Evolutionary conservation across 2,797 vertebrate species (phyloP).

Genomic region (Platyrinchus mystaceus): DNA sequence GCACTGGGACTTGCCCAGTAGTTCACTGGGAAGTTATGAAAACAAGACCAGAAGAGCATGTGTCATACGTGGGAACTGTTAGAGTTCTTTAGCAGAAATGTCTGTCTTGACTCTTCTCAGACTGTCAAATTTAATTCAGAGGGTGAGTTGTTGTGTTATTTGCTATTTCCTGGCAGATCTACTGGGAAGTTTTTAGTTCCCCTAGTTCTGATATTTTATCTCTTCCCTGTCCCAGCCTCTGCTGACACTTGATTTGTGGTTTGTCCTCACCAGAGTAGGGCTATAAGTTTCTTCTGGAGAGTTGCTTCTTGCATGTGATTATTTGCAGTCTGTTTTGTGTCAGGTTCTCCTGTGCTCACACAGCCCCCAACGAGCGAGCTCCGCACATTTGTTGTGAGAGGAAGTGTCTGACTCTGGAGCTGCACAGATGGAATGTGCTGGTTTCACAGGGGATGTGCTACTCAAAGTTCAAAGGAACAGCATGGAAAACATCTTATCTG

Average conservation of each 20-base stretch:
- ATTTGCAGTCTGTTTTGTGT: background rate
- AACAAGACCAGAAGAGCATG: background rate
- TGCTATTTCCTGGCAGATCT: background rate
- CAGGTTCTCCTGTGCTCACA: background rate
- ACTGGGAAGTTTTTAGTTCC: background rate
- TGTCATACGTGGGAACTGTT: background rate
- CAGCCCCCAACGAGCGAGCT: background rate
- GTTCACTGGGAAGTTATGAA: background rate
- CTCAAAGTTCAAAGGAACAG: conserved; percentile 23
- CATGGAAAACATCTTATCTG: conserved; percentile 9
- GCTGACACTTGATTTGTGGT: background rate
- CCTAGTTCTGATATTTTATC: background rate
- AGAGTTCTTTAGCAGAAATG: background rate
- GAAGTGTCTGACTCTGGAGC: background rate
- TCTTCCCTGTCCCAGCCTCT: background rate
- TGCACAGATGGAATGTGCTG: conserved; percentile 10
- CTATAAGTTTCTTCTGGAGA: background rate
- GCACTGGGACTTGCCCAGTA: background rate
- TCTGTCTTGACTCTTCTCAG: background rate
- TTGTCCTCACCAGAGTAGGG: background rate
- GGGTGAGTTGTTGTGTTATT: background rate
- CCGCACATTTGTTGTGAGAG: background rate
- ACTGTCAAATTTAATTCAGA: background rate
- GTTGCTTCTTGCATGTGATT: background rate
- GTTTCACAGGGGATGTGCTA: background rate